Evolutionary conservation across 2,113 vertebrate species (phyloP), one percentile per base, ranked within the genome.

Genomic region (Psephotus haematonotus): DNA sequence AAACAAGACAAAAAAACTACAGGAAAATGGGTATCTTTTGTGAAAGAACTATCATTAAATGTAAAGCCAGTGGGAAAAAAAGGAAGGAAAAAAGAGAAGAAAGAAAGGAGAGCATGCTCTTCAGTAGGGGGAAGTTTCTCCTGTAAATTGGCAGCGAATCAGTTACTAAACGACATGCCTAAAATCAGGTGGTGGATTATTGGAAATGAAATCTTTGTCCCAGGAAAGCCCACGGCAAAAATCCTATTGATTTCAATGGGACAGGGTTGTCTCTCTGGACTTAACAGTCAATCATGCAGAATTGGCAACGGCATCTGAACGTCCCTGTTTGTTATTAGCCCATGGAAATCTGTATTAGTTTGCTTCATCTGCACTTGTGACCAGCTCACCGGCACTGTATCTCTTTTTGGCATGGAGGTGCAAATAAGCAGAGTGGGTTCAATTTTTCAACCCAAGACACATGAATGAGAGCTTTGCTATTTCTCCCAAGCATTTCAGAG

Each of bases 141-240:
- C 83, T 53, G 47, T 46, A 76, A 93, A 93, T 41, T 94, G 88
- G 93, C 93, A 96, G 91, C 0, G 7, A 97, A 95, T 85, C 91
- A 63, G 88, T 89, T 91, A 92, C 72, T 92, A 96, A 94, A 92
- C 49, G 88, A 94, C 83, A 94, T 88, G 93, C 80, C 83, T 94
- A 79, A 95, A 96, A 91, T 96, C 93, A 95, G 96, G 86, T 92
- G 93, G 94, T 88, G 74, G 78, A 94, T 95, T 93, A 95, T 79
- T 95, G 86, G 83, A 95, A 94, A 93, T 74, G 41, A 92, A 96
- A 96, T 94, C 96, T 96, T 93, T 94, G 96, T 94, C 96, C 93
- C 91, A 84, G 86, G 95, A 95, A 95, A 95, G 93, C 91, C 93
- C 91, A 91, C 3, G 14, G 95, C 94, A 95, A 90, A 96, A 97